Evolutionary conservation across 2,113 vertebrate species (phyloP).

Genomic region (Ivindomyrus marchei): DNA sequence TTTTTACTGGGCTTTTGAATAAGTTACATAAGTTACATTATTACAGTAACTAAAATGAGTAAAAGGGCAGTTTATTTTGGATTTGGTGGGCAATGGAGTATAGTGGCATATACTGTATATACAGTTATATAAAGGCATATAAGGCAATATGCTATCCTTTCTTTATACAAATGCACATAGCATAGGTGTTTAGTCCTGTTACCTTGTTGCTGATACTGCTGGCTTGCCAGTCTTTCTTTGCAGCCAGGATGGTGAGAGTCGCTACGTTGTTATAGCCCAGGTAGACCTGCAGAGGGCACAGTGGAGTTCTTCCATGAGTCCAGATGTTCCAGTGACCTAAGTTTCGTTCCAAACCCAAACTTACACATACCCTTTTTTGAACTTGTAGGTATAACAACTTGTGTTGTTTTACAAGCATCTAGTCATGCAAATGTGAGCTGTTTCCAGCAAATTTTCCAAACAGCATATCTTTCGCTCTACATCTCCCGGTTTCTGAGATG

Average conservation of each 20-base stretch:
- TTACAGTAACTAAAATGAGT: neutral
- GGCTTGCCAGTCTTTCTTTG: conserved; percentile 59
- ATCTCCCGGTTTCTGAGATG: neutral
- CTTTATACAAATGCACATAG: neutral
- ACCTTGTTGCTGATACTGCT: conserved; percentile 46
- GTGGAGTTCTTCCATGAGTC: neutral
- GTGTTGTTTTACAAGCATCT: neutral
- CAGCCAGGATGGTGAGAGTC: conserved; percentile 50
- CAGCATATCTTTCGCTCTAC: neutral
- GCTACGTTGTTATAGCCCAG: conserved; percentile 59
- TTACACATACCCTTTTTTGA: neutral
- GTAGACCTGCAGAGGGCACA: conserved; percentile 48
- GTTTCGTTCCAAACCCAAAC: neutral
- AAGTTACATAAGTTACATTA: neutral
- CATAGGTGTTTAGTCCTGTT: neutral
- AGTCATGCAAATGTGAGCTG: neutral
- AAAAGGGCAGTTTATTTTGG: neutral
- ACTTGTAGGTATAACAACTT: neutral
- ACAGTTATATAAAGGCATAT: neutral
- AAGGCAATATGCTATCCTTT: neutral
- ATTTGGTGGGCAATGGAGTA: neutral
- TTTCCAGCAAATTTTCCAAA: neutral
- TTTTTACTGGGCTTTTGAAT: neutral
- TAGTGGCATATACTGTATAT: neutral
- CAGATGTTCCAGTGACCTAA: neutral